These are phyloP conservation scores for Gryon sp. DNA, from an alignment of 1,140 invertebrate genomes.

Conservation along the genomic window DNA sequence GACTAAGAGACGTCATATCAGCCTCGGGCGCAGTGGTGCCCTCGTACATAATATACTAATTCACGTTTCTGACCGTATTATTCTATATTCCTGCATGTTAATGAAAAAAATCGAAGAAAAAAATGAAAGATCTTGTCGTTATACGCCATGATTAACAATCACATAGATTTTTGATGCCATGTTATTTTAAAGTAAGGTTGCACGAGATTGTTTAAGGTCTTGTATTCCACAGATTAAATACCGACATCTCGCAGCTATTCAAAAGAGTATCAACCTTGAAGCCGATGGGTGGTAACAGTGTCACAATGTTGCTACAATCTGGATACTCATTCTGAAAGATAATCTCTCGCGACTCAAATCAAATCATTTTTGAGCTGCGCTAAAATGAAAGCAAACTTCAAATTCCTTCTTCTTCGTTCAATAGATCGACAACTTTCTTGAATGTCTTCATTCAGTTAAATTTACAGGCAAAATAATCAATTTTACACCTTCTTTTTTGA, in stretches of 20 bases:
- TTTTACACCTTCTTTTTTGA: no score
- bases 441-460: no score
- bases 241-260: conserved; percentile 85
- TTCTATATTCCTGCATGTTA: conserved; percentile 39
- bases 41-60: no score
- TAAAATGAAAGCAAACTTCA: no score
- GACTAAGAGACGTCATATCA: no score
- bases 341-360: conserved; percentile 68
- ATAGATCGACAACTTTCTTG: no score
- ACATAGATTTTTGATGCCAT: conserved; percentile 84
- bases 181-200: conserved; percentile 84
- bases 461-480: no score
- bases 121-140: conserved; percentile 82
- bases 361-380: conserved; percentile 31
- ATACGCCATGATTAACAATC: conserved; percentile 87
- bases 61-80: conserved; percentile 40
- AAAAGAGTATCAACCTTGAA: conserved; percentile 82
- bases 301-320: conserved; percentile 33
- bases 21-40: no score
- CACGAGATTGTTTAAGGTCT: conserved; percentile 83
- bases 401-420: no score
- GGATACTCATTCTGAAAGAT: conserved; percentile 62
- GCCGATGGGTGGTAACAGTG: conserved; percentile 62
- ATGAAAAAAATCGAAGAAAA: conserved; percentile 17
- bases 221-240: conserved; percentile 87